These are phyloP conservation scores for Columba janthina DNA, from an alignment of 2,113 vertebrate genomes.

Conservation along the genomic window DNA sequence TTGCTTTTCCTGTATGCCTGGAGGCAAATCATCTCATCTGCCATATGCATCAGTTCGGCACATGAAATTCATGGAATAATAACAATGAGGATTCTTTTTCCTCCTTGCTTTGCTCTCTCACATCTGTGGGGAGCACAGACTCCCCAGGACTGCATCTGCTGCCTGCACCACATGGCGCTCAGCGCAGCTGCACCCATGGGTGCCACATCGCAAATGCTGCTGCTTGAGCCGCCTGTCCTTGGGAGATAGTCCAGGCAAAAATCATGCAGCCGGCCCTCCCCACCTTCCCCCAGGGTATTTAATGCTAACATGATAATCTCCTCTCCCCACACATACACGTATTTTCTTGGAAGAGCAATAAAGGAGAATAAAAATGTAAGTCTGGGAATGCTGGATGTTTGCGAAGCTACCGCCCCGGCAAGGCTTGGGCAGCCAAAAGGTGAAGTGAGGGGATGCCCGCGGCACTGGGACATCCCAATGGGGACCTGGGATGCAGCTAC, in stretches of 20 bases:
- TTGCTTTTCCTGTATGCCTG: neutral
- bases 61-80: neutral
- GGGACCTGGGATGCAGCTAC: rapidly evolving
- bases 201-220: neutral
- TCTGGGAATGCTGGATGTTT: neutral
- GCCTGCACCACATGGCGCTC: neutral
- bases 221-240: neutral
- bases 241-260: neutral
- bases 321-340: neutral
- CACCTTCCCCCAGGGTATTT: neutral
- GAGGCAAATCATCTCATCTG: constrained; percentile 52
- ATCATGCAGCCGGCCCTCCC: rapidly evolving
- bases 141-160: neutral
- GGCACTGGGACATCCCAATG: rapidly evolving
- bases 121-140: neutral
- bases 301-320: neutral
- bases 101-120: neutral
- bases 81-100: neutral
- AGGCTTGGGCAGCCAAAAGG: neutral
- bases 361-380: neutral
- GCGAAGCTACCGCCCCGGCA: neutral
- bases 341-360: constrained; percentile 35
- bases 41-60: neutral
- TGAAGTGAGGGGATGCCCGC: neutral
- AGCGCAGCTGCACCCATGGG: neutral